Conservation (phyloP, 1,140 invertebrate species). For the Caenorhabditis tropicalis region DNA sequence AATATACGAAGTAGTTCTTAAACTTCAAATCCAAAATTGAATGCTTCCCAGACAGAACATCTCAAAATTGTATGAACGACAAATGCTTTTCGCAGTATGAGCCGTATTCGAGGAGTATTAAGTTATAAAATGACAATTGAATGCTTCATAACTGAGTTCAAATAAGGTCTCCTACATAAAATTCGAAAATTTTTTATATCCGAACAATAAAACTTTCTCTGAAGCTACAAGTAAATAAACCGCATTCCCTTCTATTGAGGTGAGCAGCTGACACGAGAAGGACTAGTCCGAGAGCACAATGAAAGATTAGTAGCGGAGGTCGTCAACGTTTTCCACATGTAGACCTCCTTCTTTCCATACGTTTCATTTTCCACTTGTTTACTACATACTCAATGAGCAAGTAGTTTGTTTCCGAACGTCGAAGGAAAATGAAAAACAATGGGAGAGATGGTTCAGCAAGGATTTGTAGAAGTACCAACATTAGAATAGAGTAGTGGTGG, state of each 20-base stretch:
- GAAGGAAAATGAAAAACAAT: constrained; percentile 15
- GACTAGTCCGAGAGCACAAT: background rate
- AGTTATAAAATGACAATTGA: too few species aligned
- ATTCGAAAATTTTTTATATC: background rate
- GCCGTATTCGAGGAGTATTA: too few species aligned
- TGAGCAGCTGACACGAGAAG: background rate
- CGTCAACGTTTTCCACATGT: background rate
- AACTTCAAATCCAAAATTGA: too few species aligned
- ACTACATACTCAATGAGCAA: background rate
- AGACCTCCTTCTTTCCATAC: background rate
- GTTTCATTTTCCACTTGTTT: background rate
- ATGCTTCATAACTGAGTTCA: too few species aligned
- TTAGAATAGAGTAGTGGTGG: background rate
- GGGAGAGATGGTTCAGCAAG: background rate
- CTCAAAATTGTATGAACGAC: too few species aligned
- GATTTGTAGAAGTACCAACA: background rate
- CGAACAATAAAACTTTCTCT: background rate
- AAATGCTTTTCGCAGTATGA: too few species aligned
- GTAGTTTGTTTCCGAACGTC: background rate
- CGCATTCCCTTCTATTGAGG: background rate
- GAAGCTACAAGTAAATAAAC: background rate
- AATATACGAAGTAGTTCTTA: too few species aligned
- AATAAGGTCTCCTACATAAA: background rate
- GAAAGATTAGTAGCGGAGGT: constrained; percentile 25
- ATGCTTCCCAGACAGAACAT: too few species aligned